Evolutionary conservation across 2,113 vertebrate species (phyloP).

Genomic region (Naja naja): DNA sequence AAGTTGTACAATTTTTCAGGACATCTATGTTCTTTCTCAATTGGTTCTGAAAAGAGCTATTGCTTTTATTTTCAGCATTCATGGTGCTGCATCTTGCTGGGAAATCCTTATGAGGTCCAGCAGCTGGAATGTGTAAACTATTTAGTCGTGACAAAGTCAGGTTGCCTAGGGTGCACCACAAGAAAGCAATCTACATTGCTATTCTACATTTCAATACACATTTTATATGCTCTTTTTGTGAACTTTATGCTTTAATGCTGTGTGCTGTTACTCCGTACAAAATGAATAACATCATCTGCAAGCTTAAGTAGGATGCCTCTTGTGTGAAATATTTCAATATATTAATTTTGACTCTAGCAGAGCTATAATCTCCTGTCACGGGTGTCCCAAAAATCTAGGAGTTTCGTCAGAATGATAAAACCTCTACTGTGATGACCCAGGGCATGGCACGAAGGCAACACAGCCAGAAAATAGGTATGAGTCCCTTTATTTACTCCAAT

Average conservation of each 20-base stretch:
- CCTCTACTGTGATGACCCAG: too few relatives aligned
- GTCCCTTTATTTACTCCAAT: too few relatives aligned
- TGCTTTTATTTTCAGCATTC: neutral
- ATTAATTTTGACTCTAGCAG: neutral
- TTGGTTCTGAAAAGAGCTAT: neutral
- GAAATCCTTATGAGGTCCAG: neutral
- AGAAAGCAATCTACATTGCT: neutral
- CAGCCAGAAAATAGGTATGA: too few relatives aligned
- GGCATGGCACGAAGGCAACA: too few relatives aligned
- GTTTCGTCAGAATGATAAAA: neutral
- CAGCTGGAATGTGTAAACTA: neutral
- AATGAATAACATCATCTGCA: neutral
- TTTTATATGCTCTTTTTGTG: neutral
- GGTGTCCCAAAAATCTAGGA: neutral
- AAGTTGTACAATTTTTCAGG: neutral
- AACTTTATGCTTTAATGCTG: neutral
- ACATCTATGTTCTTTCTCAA: neutral
- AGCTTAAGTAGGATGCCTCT: neutral
- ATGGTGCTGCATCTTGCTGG: neutral
- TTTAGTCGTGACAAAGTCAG: neutral
- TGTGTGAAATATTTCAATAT: neutral
- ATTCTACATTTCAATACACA: neutral
- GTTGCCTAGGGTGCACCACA: neutral
- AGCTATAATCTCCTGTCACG: neutral
- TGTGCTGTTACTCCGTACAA: neutral